Evolutionary conservation across 2,113 vertebrate species (phyloP).

Genomic region (Hemibagrus wyckioides): DNA sequence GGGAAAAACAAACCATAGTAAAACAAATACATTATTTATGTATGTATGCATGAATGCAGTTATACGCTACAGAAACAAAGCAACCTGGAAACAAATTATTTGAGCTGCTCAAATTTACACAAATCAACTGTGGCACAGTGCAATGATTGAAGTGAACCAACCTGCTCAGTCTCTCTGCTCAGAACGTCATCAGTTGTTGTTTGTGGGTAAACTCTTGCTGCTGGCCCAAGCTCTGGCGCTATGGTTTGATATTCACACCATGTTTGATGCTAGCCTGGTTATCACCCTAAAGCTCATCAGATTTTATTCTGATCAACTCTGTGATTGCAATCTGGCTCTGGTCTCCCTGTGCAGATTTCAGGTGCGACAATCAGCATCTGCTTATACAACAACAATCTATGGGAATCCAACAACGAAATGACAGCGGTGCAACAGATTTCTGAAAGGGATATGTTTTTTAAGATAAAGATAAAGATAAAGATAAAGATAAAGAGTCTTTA

Average conservation of each 20-base stretch:
- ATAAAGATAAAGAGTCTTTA: too few species aligned
- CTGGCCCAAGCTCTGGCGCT: neutral
- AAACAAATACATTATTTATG: neutral
- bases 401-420: neutral
- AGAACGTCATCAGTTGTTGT: slow-evolving; percentile 1
- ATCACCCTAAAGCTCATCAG: slow-evolving; percentile 19
- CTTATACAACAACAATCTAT: neutral
- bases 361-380: slow-evolving; percentile 21
- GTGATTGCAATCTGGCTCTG: slow-evolving; percentile 25
- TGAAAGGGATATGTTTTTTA: neutral
- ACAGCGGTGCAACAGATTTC: neutral
- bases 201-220: slow-evolving; percentile 7
- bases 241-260: slow-evolving; percentile 19
- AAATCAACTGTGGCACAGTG: neutral
- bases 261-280: slow-evolving; percentile 7
- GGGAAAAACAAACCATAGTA: neutral
- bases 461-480: too few species aligned
- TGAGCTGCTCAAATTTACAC: neutral
- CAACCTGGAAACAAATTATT: neutral
- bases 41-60: neutral
- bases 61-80: neutral
- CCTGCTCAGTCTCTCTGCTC: too few species aligned
- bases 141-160: neutral
- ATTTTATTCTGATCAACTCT: slow-evolving; percentile 19
- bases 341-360: slow-evolving; percentile 16